Percentiles rank a stretch among this genome's conserved stretches.
Conservation (phyloP, 2,797 vertebrate genomes). For the Columba guinea region DNA sequence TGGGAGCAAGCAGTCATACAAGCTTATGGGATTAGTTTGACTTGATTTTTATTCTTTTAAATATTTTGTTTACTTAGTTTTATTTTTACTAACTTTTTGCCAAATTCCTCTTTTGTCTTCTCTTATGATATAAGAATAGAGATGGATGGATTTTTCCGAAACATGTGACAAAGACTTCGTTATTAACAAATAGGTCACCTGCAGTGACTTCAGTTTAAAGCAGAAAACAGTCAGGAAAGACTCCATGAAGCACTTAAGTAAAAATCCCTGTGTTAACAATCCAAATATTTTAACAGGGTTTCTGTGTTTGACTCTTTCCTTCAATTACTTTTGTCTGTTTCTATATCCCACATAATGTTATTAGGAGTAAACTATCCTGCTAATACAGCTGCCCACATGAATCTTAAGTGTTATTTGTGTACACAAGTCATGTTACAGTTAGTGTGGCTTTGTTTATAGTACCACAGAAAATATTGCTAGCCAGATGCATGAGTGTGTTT, state of each 20-base stretch:
- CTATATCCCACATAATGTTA: not conserved
- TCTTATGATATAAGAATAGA: fast-evolving
- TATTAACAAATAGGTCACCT: not conserved
- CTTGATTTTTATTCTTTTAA: not conserved
- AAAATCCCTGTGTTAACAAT: not conserved
- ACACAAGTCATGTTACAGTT: not conserved
- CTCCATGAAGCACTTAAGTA: not conserved
- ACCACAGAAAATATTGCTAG: not conserved
- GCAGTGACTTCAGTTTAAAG: not conserved
- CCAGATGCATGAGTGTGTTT: not conserved
- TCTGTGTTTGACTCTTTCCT: not conserved
- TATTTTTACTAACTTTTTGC: not conserved
- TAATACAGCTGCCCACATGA: not conserved
- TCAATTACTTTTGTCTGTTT: not conserved
- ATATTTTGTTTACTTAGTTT: not conserved
- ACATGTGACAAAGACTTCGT: not conserved
- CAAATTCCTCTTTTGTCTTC: not conserved
- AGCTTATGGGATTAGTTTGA: not conserved
- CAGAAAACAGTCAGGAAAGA: not conserved
- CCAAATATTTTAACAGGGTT: not conserved
- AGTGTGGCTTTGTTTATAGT: not conserved
- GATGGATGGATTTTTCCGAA: not conserved
- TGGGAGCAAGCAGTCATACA: not conserved
- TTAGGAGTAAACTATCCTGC: not conserved
- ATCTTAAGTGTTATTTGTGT: not conserved